Percentiles rank a stretch among this genome's conserved stretches.
Evolutionary conservation across 2,797 vertebrate species (phyloP).

Genomic region (Vireo griseus): DNA sequence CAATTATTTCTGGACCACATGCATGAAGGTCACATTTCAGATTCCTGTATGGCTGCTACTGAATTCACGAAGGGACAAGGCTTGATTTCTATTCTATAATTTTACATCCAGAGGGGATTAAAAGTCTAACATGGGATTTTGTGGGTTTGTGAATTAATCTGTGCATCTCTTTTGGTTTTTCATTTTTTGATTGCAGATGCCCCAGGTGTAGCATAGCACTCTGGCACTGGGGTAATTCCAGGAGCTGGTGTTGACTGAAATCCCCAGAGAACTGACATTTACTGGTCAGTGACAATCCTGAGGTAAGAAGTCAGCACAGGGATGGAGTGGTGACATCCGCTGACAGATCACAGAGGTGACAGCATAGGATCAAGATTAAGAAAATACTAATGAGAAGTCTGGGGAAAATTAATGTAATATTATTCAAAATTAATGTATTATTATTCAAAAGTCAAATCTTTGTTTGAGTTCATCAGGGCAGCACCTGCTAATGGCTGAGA

Average conservation of each 20-base stretch:
- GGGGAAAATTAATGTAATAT: neutral
- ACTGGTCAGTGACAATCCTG: neutral
- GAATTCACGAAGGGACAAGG: neutral
- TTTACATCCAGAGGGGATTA: neutral
- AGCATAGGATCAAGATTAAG: neutral
- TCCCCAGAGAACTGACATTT: neutral
- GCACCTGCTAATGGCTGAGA: neutral
- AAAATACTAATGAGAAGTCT: neutral
- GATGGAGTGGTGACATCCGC: neutral
- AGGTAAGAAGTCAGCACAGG: neutral
- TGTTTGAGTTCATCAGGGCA: neutral
- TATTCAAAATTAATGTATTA: too few relatives aligned
- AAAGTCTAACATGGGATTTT: neutral
- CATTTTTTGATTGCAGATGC: neutral
- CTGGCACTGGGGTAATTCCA: neutral
- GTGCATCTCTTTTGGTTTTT: neutral
- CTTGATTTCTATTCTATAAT: neutral
- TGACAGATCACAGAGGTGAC: neutral
- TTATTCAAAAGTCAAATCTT: neutral
- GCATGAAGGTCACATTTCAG: neutral
- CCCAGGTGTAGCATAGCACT: rapidly evolving
- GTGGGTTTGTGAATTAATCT: neutral
- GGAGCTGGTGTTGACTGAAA: neutral
- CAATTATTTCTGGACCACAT: neutral
- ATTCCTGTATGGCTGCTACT: neutral